A percentile compares a stretch with the other conserved stretches of the same genome.
Conservation (phyloP, 2,888 invertebrate genomes). For the Netelia virgata region DNA sequence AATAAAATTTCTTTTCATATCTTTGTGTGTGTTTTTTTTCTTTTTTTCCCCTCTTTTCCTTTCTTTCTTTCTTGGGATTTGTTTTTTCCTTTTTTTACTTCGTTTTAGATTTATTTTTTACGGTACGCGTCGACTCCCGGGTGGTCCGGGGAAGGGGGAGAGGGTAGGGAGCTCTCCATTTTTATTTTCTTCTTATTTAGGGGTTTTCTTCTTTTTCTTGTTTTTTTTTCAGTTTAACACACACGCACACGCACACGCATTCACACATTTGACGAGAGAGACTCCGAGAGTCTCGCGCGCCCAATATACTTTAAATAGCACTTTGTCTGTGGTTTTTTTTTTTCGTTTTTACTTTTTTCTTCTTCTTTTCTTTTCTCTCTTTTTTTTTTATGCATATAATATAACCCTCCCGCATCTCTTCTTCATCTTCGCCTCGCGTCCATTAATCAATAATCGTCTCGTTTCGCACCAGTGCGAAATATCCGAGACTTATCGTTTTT, state of each 20-base stretch:
- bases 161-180: too few relatives aligned
- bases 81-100: slow-evolving; percentile 35
- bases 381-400: slow-evolving; percentile 70
- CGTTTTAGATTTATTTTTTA: slow-evolving; percentile 17
- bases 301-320: slow-evolving; percentile 77
- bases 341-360: slow-evolving; percentile 44
- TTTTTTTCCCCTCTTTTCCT: slow-evolving; percentile 60
- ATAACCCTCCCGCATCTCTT: slow-evolving; percentile 49
- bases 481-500: slow-evolving; percentile 63
- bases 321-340: slow-evolving; percentile 70
- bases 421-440: slow-evolving; percentile 8
- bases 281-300: slow-evolving; percentile 61
- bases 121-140: slow-evolving; percentile 45
- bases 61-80: slow-evolving; percentile 42
- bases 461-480: slow-evolving; percentile 80
- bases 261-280: slow-evolving; percentile 19
- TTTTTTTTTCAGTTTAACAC: slow-evolving; percentile 27
- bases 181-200: too few relatives aligned
- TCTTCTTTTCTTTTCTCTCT: background rate
- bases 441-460: slow-evolving; percentile 71
- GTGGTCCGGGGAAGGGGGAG: slow-evolving; percentile 16
- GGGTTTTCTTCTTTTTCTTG: background rate
- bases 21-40: slow-evolving; percentile 19
- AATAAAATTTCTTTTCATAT: slow-evolving; percentile 78
- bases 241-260: slow-evolving; percentile 38